These are phyloP conservation scores for Pseudoips prasinana DNA, from an alignment of 2,888 invertebrate species.

Conservation along the genomic window DNA sequence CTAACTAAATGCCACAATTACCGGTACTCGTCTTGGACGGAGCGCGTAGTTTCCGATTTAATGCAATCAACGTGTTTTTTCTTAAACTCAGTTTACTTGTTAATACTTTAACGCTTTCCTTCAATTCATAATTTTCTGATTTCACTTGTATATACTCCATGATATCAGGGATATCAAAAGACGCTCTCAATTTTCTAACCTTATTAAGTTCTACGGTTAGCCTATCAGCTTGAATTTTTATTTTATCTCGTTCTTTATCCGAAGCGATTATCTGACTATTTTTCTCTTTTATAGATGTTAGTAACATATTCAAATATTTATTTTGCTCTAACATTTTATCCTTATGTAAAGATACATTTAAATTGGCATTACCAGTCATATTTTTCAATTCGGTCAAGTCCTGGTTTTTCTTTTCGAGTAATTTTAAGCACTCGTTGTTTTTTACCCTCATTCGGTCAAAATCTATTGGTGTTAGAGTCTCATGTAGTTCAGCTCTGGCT, in stretches of 20 bases:
- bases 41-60: too few relatives aligned
- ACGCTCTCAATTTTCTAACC: neutral
- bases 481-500: constrained; percentile 80
- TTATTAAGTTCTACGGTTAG: neutral
- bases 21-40: too few relatives aligned
- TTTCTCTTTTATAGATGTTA: constrained; percentile 26
- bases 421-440: constrained; percentile 68
- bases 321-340: constrained; percentile 75
- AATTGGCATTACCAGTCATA: constrained; percentile 81
- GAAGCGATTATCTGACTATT: neutral
- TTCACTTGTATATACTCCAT: neutral
- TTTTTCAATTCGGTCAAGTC: constrained; percentile 78
- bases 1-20: too few relatives aligned
- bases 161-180: neutral
- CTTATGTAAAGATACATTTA: constrained; percentile 77
- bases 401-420: constrained; percentile 75
- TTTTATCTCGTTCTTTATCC: neutral
- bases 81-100: too few relatives aligned
- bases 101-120: neutral
- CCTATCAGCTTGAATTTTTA: neutral
- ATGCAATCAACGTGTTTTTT: too few relatives aligned
- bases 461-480: constrained; percentile 81
- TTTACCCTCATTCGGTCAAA: constrained; percentile 83
- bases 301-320: constrained; percentile 56
- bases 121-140: neutral